phyloP scores from a whole-genome alignment of 2,113 vertebrate genomes.

The Equus przewalskii region DNA sequence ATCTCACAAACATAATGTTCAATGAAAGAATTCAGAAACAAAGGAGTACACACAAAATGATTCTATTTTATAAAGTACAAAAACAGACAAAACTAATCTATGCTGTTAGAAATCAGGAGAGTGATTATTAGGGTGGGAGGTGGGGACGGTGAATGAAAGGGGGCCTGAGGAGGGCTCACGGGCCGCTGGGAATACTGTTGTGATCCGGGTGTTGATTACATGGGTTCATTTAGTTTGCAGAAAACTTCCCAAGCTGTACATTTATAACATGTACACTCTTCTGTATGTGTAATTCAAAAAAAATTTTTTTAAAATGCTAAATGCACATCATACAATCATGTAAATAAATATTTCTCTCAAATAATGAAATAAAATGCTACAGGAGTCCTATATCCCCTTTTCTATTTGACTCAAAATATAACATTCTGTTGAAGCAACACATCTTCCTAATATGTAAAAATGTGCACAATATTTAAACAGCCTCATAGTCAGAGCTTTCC shows the following conservation, averaged over 20 bases:
- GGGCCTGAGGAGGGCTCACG: rapidly evolving
- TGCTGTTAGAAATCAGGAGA: background rate
- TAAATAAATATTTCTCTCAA: conserved; percentile 38
- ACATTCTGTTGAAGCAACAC: background rate
- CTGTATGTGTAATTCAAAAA: background rate
- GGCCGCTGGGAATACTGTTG: background rate
- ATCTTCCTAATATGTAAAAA: background rate
- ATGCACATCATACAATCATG: background rate
- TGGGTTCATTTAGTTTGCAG: background rate
- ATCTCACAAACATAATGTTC: background rate
- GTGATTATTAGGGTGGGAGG: background rate
- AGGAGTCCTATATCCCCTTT: background rate
- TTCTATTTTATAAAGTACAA: background rate
- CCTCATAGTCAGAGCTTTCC: background rate
- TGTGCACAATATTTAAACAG: background rate
- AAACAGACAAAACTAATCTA: background rate
- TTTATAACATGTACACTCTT: background rate
- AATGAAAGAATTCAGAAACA: background rate
- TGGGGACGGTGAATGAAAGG: background rate
- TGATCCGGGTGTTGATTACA: background rate
- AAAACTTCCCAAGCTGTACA: background rate
- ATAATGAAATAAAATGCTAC: background rate
- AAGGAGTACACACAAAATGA: background rate
- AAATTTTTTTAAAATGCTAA: background rate
- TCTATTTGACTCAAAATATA: background rate